Percentiles rank a stretch among this genome's conserved stretches.
Evolutionary conservation across 2,888 invertebrate species (phyloP).

Genomic region (Clusia tigrina): DNA sequence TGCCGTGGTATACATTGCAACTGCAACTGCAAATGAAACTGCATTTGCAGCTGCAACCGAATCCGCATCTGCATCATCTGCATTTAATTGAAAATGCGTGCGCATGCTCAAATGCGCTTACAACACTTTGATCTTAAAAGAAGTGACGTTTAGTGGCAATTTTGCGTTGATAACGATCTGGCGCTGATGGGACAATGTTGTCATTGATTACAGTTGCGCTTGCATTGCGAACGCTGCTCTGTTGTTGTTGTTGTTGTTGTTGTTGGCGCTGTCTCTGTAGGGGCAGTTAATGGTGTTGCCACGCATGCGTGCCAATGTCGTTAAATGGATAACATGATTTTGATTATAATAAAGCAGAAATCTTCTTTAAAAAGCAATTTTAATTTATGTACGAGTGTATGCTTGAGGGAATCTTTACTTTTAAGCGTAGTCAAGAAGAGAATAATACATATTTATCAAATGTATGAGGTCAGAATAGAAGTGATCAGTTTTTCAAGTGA

Average conservation of each 20-base stretch:
- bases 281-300: constrained; percentile 37
- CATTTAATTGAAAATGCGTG: constrained; percentile 58
- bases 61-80: constrained; percentile 38
- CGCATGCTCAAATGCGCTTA: constrained; percentile 52
- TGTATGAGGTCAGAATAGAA: too few relatives aligned
- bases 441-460: too few relatives aligned
- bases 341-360: constrained; percentile 39
- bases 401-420: too few relatives aligned
- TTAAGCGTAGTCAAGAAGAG: too few relatives aligned
- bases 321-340: constrained; percentile 46
- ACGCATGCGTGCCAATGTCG: constrained; percentile 44
- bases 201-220: constrained; percentile 55
- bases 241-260: not conserved
- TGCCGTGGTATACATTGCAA: too few relatives aligned
- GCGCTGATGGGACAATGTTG: constrained; percentile 61
- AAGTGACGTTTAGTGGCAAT: constrained; percentile 63
- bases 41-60: constrained; percentile 30
- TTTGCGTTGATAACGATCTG: constrained; percentile 61
- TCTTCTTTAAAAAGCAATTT: not conserved
- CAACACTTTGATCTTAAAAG: constrained; percentile 63
- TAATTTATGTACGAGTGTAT: too few relatives aligned
- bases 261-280: too few relatives aligned
- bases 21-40: constrained; percentile 8
- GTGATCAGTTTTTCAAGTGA: too few relatives aligned
- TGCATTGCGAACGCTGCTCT: not conserved